These are phyloP conservation scores for Mayetiola destructor DNA, from an alignment of 2,888 invertebrate genomes.

Conservation along the genomic window DNA sequence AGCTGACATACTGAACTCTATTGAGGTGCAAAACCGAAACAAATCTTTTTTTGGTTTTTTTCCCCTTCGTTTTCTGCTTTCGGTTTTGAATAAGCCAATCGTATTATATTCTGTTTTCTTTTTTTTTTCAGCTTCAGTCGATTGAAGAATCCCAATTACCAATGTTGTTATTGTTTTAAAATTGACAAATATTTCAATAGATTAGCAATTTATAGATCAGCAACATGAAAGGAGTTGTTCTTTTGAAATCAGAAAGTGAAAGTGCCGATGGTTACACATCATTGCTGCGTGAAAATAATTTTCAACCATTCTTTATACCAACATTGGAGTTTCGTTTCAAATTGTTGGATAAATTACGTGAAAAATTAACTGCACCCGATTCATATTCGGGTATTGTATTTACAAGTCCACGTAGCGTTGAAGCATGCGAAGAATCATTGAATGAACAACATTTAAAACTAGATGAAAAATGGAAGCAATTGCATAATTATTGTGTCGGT, in stretches of 20 bases:
- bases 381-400: conserved; percentile 40
- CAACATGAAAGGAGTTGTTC: conserved; percentile 28
- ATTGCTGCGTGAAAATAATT: conserved; percentile 34
- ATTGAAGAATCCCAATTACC: too few species aligned
- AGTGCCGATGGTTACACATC: conserved; percentile 37
- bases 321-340: conserved; percentile 40
- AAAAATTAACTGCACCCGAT: conserved; percentile 34
- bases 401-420: conserved; percentile 42
- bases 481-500: conserved; percentile 40
- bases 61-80: too few species aligned
- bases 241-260: conserved; percentile 34
- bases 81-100: too few species aligned
- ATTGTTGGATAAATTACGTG: conserved; percentile 34
- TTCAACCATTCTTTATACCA: conserved; percentile 37
- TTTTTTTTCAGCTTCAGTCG: not conserved
- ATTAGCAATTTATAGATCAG: too few species aligned
- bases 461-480: conserved; percentile 33
- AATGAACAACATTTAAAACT: conserved; percentile 31
- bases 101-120: not conserved
- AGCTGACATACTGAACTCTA: too few species aligned
- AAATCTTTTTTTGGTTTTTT: too few species aligned
- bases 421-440: conserved; percentile 35
- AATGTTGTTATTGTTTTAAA: too few species aligned
- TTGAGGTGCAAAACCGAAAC: too few species aligned
- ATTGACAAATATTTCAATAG: too few species aligned